A percentile compares a stretch with the other conserved stretches of the same genome.
These are phyloP conservation scores for Lordiphosa andalusiaca DNA, from an alignment of 2,888 invertebrate species.

Conservation along the genomic window DNA sequence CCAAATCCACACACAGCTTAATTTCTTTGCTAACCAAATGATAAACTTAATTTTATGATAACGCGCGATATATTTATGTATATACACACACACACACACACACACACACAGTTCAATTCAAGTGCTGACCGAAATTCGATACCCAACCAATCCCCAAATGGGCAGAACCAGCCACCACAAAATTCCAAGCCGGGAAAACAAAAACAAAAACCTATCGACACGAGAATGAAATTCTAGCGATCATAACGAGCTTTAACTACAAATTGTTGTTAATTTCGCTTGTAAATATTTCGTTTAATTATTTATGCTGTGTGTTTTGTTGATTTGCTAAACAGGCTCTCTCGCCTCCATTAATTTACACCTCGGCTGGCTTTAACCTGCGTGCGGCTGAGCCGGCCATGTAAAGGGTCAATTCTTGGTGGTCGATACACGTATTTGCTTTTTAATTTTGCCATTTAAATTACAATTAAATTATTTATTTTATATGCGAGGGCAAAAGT, in stretches of 20 bases:
- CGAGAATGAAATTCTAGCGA: constrained; percentile 31
- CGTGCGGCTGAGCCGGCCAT: constrained; percentile 1
- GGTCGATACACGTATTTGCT: constrained; percentile 37
- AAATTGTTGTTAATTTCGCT: constrained; percentile 73
- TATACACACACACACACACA: no score
- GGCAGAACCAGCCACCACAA: constrained; percentile 9
- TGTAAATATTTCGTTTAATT: constrained; percentile 72
- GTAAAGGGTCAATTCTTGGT: constrained; percentile 59
- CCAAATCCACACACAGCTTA: constrained; percentile 35
- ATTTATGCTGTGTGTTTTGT: constrained; percentile 55
- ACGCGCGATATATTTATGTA: constrained; percentile 31
- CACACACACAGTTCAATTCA: constrained; percentile 10
- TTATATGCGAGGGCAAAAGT: constrained; percentile 5
- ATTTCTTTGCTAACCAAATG: constrained; percentile 73
- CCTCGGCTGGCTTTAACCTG: constrained; percentile 15
- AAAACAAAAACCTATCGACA: constrained; percentile 13
- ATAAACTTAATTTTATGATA: constrained; percentile 72
- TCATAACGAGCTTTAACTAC: constrained; percentile 60
- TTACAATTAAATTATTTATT: constrained; percentile 56
- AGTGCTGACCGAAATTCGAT: constrained; percentile 45
- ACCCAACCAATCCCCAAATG: constrained; percentile 48
- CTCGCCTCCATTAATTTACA: constrained; percentile 39
- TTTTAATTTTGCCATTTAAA: constrained; percentile 50
- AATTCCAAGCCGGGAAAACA: constrained; percentile 2
- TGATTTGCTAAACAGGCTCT: constrained; percentile 23